A percentile compares a stretch with the other conserved stretches of the same genome.
Conservation (phyloP, 2,888 invertebrate genomes). For the Drosophila quasianomalipes region DNA sequence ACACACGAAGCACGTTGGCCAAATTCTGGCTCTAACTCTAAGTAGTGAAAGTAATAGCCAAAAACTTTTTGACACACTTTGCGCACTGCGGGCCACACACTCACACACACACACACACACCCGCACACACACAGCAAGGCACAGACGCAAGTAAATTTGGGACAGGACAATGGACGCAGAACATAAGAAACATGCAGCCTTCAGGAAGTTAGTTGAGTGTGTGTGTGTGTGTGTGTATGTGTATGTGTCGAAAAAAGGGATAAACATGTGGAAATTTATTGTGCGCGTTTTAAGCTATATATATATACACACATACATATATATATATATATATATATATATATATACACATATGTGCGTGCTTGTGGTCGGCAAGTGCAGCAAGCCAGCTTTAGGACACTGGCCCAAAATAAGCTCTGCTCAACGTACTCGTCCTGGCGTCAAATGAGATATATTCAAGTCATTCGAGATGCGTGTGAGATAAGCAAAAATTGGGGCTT, state of each 20-base stretch:
- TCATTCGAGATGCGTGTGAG: constrained; percentile 71
- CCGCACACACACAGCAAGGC: constrained; percentile 19
- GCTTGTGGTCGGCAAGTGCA: constrained; percentile 52
- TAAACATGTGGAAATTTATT: constrained; percentile 77
- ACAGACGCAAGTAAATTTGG: constrained; percentile 35
- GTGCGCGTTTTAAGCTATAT: constrained; percentile 55
- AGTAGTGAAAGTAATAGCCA: constrained; percentile 79
- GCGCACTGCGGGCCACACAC: constrained; percentile 44
- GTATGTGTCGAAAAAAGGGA: constrained; percentile 59
- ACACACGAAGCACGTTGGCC: constrained; percentile 14
- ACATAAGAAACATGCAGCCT: constrained; percentile 47
- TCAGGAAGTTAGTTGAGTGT: constrained; percentile 20
- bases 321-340: background rate
- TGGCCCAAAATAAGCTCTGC: constrained; percentile 43
- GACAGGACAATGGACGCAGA: constrained; percentile 43
- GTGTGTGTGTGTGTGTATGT: background rate
- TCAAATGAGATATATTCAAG: constrained; percentile 82
- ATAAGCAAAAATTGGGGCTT: constrained; percentile 73
- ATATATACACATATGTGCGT: constrained; percentile 19
- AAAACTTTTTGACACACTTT: constrained; percentile 80
- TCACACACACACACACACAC: constrained; percentile 13
- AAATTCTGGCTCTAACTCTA: constrained; percentile 47
- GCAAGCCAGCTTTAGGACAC: constrained; percentile 22
- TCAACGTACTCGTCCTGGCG: constrained; percentile 73
- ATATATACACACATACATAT: background rate